phyloP scores from a whole-genome alignment of 2,888 invertebrate species.

The Ptilodon capucinus region DNA sequence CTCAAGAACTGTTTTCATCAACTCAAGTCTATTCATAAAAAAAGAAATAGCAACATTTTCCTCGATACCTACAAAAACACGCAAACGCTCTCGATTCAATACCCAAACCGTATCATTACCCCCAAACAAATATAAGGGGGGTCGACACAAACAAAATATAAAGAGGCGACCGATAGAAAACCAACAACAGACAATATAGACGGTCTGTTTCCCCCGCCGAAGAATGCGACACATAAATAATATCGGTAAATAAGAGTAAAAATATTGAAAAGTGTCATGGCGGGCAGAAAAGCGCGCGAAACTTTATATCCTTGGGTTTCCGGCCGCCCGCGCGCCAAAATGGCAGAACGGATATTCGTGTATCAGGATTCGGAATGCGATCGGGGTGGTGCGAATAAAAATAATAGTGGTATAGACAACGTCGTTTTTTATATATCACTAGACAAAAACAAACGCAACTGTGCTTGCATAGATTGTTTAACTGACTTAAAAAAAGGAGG shows the following conservation, averaged over 20 bases:
- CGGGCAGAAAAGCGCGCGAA: constrained; percentile 75
- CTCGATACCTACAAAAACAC: background rate
- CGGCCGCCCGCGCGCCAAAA: constrained; percentile 75
- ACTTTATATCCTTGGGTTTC: constrained; percentile 79
- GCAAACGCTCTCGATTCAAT: constrained; percentile 7
- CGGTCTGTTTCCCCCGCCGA: constrained; percentile 57
- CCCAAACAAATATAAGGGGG: constrained; percentile 21
- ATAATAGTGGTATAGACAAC: constrained; percentile 50
- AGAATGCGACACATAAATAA: constrained; percentile 78
- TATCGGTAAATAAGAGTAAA: constrained; percentile 80
- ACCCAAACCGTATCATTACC: constrained; percentile 18
- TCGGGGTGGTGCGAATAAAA: constrained; percentile 43
- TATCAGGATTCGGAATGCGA: constrained; percentile 58
- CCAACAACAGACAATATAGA: constrained; percentile 55
- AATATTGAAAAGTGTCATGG: constrained; percentile 81
- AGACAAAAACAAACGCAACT: background rate
- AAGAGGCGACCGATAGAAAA: constrained; percentile 38
- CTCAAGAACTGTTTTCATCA: background rate
- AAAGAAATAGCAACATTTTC: constrained; percentile 1
- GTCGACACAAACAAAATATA: constrained; percentile 40
- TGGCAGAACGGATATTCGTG: constrained; percentile 77
- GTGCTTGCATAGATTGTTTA: too few relatives aligned
- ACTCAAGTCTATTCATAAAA: too few relatives aligned
- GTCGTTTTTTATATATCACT: constrained; percentile 1
- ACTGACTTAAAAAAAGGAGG: too few relatives aligned